A percentile compares a stretch with the other conserved stretches of the same genome.
Evolutionary conservation across 2,888 invertebrate species (phyloP).

Genomic region (Tromatobia lineatoria): DNA sequence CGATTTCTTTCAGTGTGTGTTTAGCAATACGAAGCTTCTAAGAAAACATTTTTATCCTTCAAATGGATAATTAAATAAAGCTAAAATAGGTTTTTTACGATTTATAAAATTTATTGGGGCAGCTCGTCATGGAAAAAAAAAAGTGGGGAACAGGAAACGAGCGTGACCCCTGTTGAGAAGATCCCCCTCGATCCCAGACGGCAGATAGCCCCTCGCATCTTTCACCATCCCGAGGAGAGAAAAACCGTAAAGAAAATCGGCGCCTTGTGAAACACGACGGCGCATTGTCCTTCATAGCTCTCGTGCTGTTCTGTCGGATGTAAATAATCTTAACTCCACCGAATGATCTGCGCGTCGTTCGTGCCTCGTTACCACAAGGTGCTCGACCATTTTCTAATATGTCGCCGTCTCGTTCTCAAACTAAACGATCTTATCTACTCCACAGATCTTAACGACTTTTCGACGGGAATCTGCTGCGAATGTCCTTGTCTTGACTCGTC

Average conservation of each 20-base stretch:
- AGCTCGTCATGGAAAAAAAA: background rate
- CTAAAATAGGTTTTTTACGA: too few species aligned
- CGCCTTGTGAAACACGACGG: constrained; percentile 56
- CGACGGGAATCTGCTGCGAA: constrained; percentile 59
- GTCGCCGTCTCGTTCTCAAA: constrained; percentile 40
- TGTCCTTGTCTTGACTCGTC: constrained; percentile 12
- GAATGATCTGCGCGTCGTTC: constrained; percentile 70
- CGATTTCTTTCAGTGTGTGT: too few species aligned
- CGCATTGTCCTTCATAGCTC: constrained; percentile 18
- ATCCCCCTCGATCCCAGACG: constrained; percentile 75
- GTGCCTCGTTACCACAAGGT: background rate
- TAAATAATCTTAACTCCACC: constrained; percentile 70
- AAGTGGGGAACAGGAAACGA: background rate
- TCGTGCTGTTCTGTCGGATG: background rate
- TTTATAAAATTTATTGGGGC: too few species aligned
- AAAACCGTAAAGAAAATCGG: constrained; percentile 71
- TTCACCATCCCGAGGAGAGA: constrained; percentile 50
- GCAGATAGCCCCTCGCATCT: constrained; percentile 73
- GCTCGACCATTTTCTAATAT: constrained; percentile 20
- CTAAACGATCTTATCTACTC: constrained; percentile 75
- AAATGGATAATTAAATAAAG: too few species aligned
- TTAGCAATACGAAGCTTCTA: too few species aligned
- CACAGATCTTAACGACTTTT: constrained; percentile 71
- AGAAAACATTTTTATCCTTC: too few species aligned
- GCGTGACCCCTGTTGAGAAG: constrained; percentile 26